Conservation (phyloP, 2,797 vertebrate genomes). For the Valencia hispanica region DNA sequence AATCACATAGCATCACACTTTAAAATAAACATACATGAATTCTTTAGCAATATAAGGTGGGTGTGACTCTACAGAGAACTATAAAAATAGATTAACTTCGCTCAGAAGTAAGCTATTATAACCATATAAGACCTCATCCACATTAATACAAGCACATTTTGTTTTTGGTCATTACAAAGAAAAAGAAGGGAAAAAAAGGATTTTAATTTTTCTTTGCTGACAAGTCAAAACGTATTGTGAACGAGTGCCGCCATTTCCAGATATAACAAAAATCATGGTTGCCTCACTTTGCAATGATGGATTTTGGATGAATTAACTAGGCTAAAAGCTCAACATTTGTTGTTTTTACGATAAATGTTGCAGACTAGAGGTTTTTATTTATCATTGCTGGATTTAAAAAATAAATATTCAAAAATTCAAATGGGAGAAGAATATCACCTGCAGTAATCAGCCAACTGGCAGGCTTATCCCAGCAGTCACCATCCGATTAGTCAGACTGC, state of each 20-base stretch:
- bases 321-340: neutral
- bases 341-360: neutral
- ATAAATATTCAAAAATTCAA: neutral
- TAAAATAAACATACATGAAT: neutral
- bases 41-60: neutral
- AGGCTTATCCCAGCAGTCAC: slow-evolving; percentile 8
- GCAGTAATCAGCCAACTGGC: slow-evolving; percentile 3
- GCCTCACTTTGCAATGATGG: neutral
- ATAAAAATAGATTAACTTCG: neutral
- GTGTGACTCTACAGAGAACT: neutral
- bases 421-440: neutral
- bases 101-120: neutral
- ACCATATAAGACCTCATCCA: neutral
- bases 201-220: neutral
- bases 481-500: slow-evolving; percentile 13
- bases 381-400: neutral
- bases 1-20: neutral
- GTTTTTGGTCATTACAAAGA: neutral
- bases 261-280: neutral
- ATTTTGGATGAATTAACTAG: neutral
- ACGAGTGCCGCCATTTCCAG: neutral
- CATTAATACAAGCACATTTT: neutral
- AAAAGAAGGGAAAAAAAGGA: too few species aligned
- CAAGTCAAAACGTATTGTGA: neutral
- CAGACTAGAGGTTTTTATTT: neutral